A percentile compares a stretch with the other conserved stretches of the same genome.
Conservation (phyloP, 2,797 vertebrate genomes). For the Phalloptychus januarius region DNA sequence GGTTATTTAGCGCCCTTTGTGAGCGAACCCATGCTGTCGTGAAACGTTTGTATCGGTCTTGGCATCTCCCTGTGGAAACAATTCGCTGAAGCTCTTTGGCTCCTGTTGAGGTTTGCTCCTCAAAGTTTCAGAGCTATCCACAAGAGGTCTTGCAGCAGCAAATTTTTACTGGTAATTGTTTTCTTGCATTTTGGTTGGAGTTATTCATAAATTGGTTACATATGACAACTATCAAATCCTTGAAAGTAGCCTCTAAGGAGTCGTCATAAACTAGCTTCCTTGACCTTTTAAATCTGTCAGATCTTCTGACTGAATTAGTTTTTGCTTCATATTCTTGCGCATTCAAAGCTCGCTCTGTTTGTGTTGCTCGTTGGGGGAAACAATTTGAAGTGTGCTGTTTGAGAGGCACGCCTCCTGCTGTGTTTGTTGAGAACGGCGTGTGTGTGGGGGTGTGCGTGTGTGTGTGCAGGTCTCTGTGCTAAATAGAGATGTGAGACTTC, state of each 20-base stretch:
- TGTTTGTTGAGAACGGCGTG: slow-evolving; percentile 31
- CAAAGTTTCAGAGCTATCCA: slow-evolving; percentile 22
- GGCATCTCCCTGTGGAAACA: slow-evolving; percentile 65
- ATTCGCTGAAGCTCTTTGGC: slow-evolving; percentile 60
- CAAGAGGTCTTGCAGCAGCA: background rate
- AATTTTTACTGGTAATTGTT: background rate
- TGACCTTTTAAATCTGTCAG: slow-evolving; percentile 5
- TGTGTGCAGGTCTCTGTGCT: background rate
- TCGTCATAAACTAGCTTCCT: background rate
- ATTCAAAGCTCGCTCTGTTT: slow-evolving; percentile 16
- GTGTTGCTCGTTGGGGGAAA: slow-evolving; percentile 45
- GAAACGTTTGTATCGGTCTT: slow-evolving; percentile 65
- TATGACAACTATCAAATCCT: background rate
- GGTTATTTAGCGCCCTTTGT: slow-evolving; percentile 59
- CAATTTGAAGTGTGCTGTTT: slow-evolving; percentile 27
- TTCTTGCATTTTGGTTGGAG: slow-evolving; percentile 15
- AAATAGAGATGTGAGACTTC: slow-evolving; percentile 49
- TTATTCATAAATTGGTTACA: background rate
- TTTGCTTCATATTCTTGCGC: slow-evolving; percentile 11
- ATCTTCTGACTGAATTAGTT: background rate
- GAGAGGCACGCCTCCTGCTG: slow-evolving; percentile 24
- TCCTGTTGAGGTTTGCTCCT: slow-evolving; percentile 14
- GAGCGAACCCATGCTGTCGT: slow-evolving; percentile 52
- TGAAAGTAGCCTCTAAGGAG: background rate
- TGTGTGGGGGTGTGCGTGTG: background rate